Evolutionary conservation across 2,888 invertebrate species (phyloP).

Genomic region (Psylliodes chrysocephalus): DNA sequence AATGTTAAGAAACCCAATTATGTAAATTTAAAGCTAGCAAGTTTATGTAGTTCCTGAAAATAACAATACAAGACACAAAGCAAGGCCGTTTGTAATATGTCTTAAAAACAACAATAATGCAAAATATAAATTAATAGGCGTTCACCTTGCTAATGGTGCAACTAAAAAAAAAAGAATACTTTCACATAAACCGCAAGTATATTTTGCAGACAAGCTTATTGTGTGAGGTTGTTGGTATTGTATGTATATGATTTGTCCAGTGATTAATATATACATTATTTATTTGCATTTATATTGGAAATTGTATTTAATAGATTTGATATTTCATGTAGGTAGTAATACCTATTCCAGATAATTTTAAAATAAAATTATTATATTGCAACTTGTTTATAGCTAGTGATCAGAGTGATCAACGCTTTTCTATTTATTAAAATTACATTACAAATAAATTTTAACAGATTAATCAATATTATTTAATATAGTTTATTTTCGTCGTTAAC

Average conservation of each 20-base stretch:
- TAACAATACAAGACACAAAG: conserved; percentile 1
- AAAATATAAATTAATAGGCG: background rate
- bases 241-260: background rate
- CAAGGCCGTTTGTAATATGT: background rate
- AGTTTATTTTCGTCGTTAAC: too few relatives aligned
- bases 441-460: too few relatives aligned
- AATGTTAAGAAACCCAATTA: background rate
- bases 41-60: background rate
- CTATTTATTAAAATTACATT: too few relatives aligned
- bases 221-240: background rate
- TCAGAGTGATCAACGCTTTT: too few relatives aligned
- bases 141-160: background rate
- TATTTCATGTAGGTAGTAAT: too few relatives aligned
- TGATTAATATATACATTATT: too few relatives aligned
- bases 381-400: too few relatives aligned
- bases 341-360: too few relatives aligned
- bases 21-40: background rate
- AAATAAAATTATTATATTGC: too few relatives aligned
- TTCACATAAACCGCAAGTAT: background rate
- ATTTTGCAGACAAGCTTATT: background rate
- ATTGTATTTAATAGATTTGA: too few relatives aligned
- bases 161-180: background rate
- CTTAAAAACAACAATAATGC: background rate
- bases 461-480: too few relatives aligned
- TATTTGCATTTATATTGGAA: too few relatives aligned